Conservation (phyloP, 2,888 invertebrate genomes). For the Trisateles emortualis region DNA sequence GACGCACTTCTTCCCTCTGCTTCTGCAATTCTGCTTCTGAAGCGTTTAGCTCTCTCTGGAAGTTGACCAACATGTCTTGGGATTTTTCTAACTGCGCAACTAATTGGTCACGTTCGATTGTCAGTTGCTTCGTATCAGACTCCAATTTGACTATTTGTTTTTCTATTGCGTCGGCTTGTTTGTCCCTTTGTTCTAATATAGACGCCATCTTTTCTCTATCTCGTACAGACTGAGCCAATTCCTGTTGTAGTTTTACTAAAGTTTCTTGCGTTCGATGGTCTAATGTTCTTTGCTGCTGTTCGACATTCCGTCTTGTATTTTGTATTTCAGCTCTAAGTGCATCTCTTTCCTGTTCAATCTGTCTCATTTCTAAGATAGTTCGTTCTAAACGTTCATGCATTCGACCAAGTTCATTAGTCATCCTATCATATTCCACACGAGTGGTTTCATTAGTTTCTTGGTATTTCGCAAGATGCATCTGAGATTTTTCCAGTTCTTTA, state of each 20-base stretch:
- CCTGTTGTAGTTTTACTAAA: slow-evolving; percentile 90
- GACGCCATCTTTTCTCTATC: slow-evolving; percentile 93
- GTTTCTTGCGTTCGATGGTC: slow-evolving; percentile 92
- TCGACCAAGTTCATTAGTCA: slow-evolving; percentile 93
- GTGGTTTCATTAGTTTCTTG: slow-evolving; percentile 94
- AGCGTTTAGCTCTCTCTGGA: slow-evolving; percentile 95
- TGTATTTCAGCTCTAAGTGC: slow-evolving; percentile 90
- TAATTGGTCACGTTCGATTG: slow-evolving; percentile 94
- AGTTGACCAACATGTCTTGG: slow-evolving; percentile 96
- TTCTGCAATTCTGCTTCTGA: slow-evolving; percentile 94
- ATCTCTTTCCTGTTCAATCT: slow-evolving; percentile 92
- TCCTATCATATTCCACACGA: slow-evolving; percentile 94
- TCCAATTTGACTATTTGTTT: slow-evolving; percentile 95
- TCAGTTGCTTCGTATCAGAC: slow-evolving; percentile 94
- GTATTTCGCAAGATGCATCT: slow-evolving; percentile 93
- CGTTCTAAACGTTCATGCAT: slow-evolving; percentile 93
- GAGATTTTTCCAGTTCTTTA: slow-evolving; percentile 95
- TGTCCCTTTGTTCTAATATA: slow-evolving; percentile 92
- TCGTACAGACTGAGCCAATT: slow-evolving; percentile 89
- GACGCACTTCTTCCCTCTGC: slow-evolving; percentile 92
- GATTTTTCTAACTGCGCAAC: slow-evolving; percentile 96
- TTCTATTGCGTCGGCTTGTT: slow-evolving; percentile 93
- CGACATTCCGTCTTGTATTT: slow-evolving; percentile 88
- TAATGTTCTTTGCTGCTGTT: slow-evolving; percentile 88
- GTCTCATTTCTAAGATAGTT: slow-evolving; percentile 89